These are phyloP conservation scores for Macrobrachium rosenbergii DNA, from an alignment of 1,140 invertebrate species.

Conservation along the genomic window DNA sequence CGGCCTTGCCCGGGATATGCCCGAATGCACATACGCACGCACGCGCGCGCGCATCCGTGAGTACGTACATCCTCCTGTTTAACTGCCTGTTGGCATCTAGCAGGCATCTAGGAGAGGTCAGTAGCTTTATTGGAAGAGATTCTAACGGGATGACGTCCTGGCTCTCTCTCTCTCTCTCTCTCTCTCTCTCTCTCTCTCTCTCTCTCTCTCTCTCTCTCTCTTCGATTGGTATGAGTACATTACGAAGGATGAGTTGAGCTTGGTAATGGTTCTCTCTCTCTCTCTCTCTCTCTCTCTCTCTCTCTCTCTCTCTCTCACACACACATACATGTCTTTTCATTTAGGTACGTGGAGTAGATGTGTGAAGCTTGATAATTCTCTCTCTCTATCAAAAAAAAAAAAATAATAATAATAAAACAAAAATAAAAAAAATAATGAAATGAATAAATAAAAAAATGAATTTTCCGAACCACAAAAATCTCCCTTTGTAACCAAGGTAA, in stretches of 20 bases:
- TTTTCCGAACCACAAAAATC: too few relatives aligned
- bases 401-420: too few relatives aligned
- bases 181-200: slow-evolving; percentile 32
- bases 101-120: not conserved
- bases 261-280: slow-evolving; percentile 1
- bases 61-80: not conserved
- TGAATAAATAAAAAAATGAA: too few relatives aligned
- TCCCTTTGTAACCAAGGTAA: too few relatives aligned
- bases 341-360: too few relatives aligned
- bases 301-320: not conserved
- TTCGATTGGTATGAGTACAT: too few relatives aligned
- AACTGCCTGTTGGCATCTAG: not conserved
- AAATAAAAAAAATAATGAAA: too few relatives aligned
- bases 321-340: too few relatives aligned
- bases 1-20: not conserved
- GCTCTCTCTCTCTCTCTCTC: slow-evolving; percentile 1
- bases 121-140: not conserved
- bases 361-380: too few relatives aligned
- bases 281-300: slow-evolving; percentile 32
- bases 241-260: too few relatives aligned
- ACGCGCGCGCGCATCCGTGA: not conserved
- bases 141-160: not conserved
- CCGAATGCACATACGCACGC: not conserved
- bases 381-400: too few relatives aligned
- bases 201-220: slow-evolving; percentile 19